Percentiles rank a stretch among this genome's conserved stretches.
These are phyloP conservation scores for Acanthurus lineatus DNA, from an alignment of 2,797 vertebrate species.

Conservation along the genomic window DNA sequence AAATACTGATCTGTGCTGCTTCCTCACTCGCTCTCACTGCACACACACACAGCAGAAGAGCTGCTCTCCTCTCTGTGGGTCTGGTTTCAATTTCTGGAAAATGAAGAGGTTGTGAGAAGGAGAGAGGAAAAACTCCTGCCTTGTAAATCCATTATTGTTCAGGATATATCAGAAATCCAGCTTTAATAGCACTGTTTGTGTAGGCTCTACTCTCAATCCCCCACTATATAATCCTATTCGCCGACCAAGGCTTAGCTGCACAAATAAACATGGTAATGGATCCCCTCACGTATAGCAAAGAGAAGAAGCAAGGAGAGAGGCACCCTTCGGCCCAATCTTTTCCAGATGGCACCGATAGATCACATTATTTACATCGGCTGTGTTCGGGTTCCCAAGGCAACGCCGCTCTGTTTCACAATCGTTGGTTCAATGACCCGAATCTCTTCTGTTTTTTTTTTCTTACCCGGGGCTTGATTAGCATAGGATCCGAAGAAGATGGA, in stretches of 20 bases:
- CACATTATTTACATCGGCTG: constrained; percentile 91
- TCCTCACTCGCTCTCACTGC: constrained; percentile 50
- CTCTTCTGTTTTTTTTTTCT: constrained; percentile 40
- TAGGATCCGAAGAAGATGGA: constrained; percentile 68
- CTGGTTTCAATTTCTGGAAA: constrained; percentile 86
- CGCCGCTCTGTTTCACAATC: constrained; percentile 79
- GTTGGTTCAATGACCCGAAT: constrained; percentile 72
- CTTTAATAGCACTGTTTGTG: constrained; percentile 80
- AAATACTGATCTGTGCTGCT: constrained; percentile 54
- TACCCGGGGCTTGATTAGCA: constrained; percentile 76
- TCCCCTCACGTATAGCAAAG: constrained; percentile 71
- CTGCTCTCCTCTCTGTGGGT: constrained; percentile 59
- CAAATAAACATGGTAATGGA: constrained; percentile 93
- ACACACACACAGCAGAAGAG: constrained; percentile 55
- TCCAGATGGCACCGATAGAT: constrained; percentile 96
- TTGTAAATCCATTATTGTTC: constrained; percentile 86
- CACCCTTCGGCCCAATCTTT: constrained; percentile 87
- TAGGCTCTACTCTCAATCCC: constrained; percentile 78
- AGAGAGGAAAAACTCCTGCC: constrained; percentile 65
- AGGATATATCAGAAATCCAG: constrained; percentile 80
- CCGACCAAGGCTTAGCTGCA: constrained; percentile 85
- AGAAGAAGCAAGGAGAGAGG: constrained; percentile 78
- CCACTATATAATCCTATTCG: constrained; percentile 73
- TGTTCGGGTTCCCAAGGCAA: constrained; percentile 90
- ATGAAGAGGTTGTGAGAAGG: constrained; percentile 76